Base-by-base conservation (phyloP, 2,888 invertebrate species). In the Augiades crinisus region DNA sequence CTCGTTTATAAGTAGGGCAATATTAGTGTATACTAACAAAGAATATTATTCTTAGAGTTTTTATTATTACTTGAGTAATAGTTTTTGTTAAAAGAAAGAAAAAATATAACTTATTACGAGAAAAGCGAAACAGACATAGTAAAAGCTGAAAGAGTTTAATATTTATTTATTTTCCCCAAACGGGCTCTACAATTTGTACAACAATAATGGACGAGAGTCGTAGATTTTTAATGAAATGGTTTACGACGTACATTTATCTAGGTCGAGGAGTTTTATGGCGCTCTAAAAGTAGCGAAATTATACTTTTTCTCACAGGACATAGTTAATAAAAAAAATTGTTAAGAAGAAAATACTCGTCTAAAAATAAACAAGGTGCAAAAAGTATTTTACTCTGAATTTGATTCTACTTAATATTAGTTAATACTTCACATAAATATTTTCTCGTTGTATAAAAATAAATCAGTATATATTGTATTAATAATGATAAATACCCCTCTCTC, bases 171-270 rank as follows among this genome's bases (percentile, higher is more conserved):
- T 37, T 44, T 22, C 7, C 44, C 31, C 45, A 31, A 51, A 51
- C 37, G 38, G 37, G 30, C 37, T 51, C 44, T 27, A 43, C 51
- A 51, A 44, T 37, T 51, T 51, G 37, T 38, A 31, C 19, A 45
- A 31, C 43, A 45, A 47, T 47, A 47, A 51, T 45, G 51, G 51
- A 30, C 31, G 38, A 45, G 38, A 38, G 31, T 27, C 17, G 37
- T 45, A 51, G 44, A 51, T 51, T 45, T 51, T 51, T 51, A 51
- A 51, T 51, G 51, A 51, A 51, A 51, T 51, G 51, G 14, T 51
- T 51, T 45, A 51, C 51, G 51, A 38, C 44, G 37, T 21, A 51
- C 37, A 51, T 51, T 51, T 45, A 51, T 51, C 37, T 45, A 45
- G 44, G 51, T 51, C 51, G 38, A 19, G 44, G 33, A 45, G 51